Base-by-base conservation (phyloP, 64 coral and sea anemone species). In the Pocillopora verrucosa region DNA sequence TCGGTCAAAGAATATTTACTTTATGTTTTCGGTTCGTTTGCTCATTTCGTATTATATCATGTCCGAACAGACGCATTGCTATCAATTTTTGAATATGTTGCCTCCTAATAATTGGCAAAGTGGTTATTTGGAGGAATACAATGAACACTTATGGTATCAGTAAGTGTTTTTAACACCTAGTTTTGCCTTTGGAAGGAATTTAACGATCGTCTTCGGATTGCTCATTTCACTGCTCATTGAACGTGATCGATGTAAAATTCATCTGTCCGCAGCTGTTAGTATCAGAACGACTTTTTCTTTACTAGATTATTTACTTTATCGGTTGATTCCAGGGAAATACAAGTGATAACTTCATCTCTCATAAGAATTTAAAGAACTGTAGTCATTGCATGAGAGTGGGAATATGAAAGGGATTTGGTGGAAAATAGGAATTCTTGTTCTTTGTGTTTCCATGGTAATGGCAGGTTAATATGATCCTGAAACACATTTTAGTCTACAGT, bases 121-220 rank as follows among this genome's bases (percentile, higher is more conserved):
- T 70, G 67, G 67, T 70, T 70, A 70, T 70, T 70, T 70, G 67
- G 67, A 24, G 67, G 25, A 70, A 70, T 24, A 70, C 67, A 70
- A 70, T 70, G 67, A 24, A 70, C 67, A 70, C 67, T 70, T 20
- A 70, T 20, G 7, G 19, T 70, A 20, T 77, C 38, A 6, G 16
- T 57, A 56, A 77, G 19, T 51, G 19, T 77, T 77, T 73, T 38
- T 77, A 77, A 56, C 37, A 56, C 75, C 19, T 77, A n/a, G 45
- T 56, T 56, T 22, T 45, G 13, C 4, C 41, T 51, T 51, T 51
- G 41, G 41, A 77, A 56, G 16, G 38, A 77, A 56, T 70, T 70
- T 22, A 77, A 22, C 75, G 37, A 19, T 77, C 56, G 75, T 45
- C n/a, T 77, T 58, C 56, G 41, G 16, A 22, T 41, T 77, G 75